Percentiles rank a stretch among this genome's conserved stretches.
These are phyloP conservation scores for Microcebus lehilahytsara DNA, from an alignment of 2,113 vertebrate genomes.

Conservation along the genomic window DNA sequence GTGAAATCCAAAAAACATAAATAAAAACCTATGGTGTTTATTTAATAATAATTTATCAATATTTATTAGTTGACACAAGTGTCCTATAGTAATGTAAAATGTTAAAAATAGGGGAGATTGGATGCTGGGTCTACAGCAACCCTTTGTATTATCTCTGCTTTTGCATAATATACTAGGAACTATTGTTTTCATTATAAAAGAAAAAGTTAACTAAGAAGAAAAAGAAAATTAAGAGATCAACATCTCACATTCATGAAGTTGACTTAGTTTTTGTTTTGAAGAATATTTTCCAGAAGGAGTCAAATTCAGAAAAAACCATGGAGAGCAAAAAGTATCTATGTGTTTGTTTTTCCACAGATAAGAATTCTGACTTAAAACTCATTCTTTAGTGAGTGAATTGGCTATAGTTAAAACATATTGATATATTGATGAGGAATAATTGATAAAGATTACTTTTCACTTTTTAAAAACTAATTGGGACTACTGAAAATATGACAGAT, in stretches of 20 bases:
- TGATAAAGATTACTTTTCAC: background rate
- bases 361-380: background rate
- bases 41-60: background rate
- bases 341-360: background rate
- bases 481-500: background rate
- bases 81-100: background rate
- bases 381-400: background rate
- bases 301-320: background rate
- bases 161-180: background rate
- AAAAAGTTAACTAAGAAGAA: slow-evolving; percentile 20
- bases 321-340: background rate
- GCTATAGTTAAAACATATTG: background rate
- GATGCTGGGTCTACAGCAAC: background rate
- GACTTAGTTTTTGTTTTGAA: background rate
- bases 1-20: background rate
- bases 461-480: background rate
- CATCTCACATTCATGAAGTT: background rate
- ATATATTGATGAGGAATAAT: background rate
- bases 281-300: background rate
- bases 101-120: background rate
- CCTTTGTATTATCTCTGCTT: background rate
- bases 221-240: background rate
- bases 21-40: background rate
- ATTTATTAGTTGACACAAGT: background rate
- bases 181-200: background rate